Conservation (phyloP, 2,113 vertebrate species). For the Rhombomys opimus region DNA sequence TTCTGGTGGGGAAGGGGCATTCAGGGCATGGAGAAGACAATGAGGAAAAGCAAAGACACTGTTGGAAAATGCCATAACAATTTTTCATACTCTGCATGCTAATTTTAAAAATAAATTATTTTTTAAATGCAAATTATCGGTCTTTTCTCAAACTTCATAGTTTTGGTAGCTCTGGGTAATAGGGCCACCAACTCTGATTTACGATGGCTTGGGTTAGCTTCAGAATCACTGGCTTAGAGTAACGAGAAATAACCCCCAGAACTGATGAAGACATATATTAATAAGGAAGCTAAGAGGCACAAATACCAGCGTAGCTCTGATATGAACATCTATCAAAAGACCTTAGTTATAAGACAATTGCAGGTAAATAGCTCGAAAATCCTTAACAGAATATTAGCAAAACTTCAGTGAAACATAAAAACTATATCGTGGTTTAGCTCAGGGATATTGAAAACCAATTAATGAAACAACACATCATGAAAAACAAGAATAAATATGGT, state of each 20-base stretch:
- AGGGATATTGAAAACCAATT: constrained; percentile 34
- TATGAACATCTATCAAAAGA: not conserved
- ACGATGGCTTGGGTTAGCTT: not conserved
- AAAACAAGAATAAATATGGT: constrained; percentile 12
- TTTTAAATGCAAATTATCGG: not conserved
- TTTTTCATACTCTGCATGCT: not conserved
- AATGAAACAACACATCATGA: constrained; percentile 20
- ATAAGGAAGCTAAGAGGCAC: not conserved
- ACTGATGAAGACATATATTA: not conserved
- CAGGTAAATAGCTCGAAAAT: not conserved
- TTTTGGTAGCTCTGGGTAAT: not conserved
- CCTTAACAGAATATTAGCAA: constrained; percentile 50
- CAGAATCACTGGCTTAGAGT: not conserved
- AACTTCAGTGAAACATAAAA: constrained; percentile 2
- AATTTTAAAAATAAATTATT: not conserved
- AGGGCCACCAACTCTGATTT: not conserved
- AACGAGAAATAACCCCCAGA: not conserved
- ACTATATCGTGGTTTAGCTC: not conserved
- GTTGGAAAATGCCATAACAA: too few species aligned
- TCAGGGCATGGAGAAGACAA: not conserved
- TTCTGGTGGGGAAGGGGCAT: not conserved
- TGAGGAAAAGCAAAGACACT: not conserved
- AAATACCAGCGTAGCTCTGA: not conserved
- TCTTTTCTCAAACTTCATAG: not conserved
- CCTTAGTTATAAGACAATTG: constrained; percentile 8